phyloP scores from a whole-genome alignment of 2,888 invertebrate species.

The Ichneumoninae sp. region DNA sequence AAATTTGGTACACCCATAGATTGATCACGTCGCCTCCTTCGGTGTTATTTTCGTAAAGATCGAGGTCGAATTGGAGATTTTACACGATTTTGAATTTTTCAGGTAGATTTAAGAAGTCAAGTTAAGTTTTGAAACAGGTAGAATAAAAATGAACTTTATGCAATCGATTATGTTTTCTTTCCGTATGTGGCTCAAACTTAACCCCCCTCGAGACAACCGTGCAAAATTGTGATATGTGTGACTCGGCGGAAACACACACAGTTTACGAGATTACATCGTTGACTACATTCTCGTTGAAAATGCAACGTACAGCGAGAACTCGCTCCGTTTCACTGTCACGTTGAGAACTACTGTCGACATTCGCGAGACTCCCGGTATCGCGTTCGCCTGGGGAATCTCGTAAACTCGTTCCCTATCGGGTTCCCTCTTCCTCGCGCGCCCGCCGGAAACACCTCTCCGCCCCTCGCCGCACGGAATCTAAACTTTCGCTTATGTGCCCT shows the following conservation, averaged over 20 bases:
- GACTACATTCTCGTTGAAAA: constrained; percentile 3
- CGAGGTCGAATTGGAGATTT: no score
- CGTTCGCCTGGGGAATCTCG: constrained; percentile 11
- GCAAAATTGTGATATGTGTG: not conserved
- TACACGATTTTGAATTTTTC: no score
- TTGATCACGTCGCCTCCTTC: no score
- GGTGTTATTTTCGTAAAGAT: no score
- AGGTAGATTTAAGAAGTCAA: not conserved
- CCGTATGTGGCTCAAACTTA: not conserved
- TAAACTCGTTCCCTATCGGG: constrained; percentile 17
- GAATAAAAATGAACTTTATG: not conserved
- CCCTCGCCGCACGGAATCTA: not conserved
- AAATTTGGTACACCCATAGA: no score
- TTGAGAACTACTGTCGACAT: constrained; percentile 17
- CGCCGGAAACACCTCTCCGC: constrained; percentile 2
- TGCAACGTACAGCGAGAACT: not conserved
- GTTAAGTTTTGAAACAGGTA: no score
- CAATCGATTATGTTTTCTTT: not conserved
- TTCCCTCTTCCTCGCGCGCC: not conserved
- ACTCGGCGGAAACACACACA: not conserved
- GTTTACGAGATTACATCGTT: constrained; percentile 7
- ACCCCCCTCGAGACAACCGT: not conserved
- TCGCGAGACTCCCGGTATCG: constrained; percentile 10
- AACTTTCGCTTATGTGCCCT: constrained; percentile 42
- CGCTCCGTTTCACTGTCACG: not conserved